Conservation (phyloP, 2,113 vertebrate species). For the Sigmodon hispidus region DNA sequence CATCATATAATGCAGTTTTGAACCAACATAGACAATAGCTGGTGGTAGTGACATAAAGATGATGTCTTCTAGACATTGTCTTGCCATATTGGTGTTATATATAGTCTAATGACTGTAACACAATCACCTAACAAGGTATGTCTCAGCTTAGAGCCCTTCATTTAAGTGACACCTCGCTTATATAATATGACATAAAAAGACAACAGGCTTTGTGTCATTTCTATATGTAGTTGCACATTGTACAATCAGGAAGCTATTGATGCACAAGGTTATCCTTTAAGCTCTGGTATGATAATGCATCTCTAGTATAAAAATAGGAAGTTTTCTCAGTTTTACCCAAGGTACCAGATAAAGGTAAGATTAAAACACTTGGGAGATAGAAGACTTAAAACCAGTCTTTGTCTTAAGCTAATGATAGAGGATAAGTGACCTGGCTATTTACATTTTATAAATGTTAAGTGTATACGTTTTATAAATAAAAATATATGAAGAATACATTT, state of each 20-base stretch:
- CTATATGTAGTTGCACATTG: neutral
- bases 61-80: neutral
- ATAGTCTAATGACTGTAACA: neutral
- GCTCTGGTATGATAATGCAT: neutral
- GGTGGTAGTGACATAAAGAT: neutral
- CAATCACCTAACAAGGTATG: neutral
- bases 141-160: neutral
- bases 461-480: neutral
- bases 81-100: neutral
- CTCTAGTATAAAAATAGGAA: neutral
- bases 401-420: neutral
- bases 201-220: neutral
- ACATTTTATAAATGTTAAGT: neutral
- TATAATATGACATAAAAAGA: neutral
- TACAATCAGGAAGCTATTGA: neutral
- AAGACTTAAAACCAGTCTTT: neutral
- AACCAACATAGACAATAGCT: neutral
- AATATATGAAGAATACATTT: neutral
- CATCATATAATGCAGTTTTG: neutral
- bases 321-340: constrained; percentile 15
- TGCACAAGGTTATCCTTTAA: neutral
- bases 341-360: neutral
- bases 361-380: neutral
- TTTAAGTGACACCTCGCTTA: neutral
- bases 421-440: neutral